These are phyloP conservation scores for Andinoacara biseriatus DNA, from an alignment of 2,113 vertebrate genomes.

Conservation along the genomic window DNA sequence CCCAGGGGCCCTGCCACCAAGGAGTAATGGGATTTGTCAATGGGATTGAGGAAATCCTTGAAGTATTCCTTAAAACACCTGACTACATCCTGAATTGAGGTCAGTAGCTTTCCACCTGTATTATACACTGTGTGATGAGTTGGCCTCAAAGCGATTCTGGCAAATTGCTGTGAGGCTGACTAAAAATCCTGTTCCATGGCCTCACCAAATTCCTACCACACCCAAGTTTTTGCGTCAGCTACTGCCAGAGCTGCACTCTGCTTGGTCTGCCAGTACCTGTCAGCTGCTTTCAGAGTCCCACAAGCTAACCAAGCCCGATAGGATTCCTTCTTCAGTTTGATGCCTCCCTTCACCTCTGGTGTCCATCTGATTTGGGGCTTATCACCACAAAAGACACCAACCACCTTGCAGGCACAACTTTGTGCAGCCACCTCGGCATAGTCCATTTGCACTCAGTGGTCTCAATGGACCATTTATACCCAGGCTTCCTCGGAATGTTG, in stretches of 20 bases:
- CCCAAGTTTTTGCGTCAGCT: background rate
- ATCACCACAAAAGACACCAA: background rate
- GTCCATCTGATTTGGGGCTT: background rate
- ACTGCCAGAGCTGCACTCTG: background rate
- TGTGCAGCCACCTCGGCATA: background rate
- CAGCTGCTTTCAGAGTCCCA: background rate
- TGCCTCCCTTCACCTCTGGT: background rate
- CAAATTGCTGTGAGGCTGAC: background rate
- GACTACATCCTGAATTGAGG: background rate
- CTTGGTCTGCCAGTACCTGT: background rate
- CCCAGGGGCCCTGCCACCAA: too few relatives aligned
- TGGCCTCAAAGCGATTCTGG: background rate
- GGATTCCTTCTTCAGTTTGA: conserved; percentile 1
- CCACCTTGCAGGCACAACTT: background rate
- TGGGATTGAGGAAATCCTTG: background rate
- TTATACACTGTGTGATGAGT: background rate
- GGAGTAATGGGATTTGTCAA: too few relatives aligned
- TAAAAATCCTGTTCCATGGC: background rate
- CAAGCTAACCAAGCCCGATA: background rate
- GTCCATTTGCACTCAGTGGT: too few relatives aligned
- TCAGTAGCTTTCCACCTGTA: background rate
- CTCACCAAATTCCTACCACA: background rate
- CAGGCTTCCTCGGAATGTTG: too few relatives aligned
- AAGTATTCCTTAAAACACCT: background rate
- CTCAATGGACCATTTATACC: too few relatives aligned